Conservation (phyloP, 1,140 invertebrate genomes). For the Heliconius hermathena region DNA sequence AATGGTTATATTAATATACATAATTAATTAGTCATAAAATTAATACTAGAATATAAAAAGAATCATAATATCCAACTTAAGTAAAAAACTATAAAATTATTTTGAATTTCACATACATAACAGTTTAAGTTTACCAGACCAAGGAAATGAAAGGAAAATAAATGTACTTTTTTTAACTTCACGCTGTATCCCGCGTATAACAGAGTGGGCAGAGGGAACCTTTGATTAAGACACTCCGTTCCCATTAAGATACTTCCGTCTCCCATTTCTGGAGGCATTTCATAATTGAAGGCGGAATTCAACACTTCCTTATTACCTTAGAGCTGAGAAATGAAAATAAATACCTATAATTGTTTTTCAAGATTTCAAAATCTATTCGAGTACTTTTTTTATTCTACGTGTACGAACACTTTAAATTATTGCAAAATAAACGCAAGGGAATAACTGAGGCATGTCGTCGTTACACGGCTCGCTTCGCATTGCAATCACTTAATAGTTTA, state of each 20-base stretch:
- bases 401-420: background rate
- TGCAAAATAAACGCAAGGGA: background rate
- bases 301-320: no score
- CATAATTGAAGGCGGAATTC: no score
- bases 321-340: no score
- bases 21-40: background rate
- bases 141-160: no score
- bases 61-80: background rate
- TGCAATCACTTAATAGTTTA: slow-evolving; percentile 21
- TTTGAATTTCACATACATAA: background rate
- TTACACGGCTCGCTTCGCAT: slow-evolving; percentile 9
- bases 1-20: background rate
- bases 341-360: no score
- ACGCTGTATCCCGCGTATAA: no score
- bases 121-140: background rate
- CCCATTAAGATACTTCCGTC: no score
- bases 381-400: background rate
- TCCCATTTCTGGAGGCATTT: no score
- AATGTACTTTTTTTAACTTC: no score
- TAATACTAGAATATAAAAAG: background rate
- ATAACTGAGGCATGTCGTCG: slow-evolving; percentile 10
- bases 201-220: no score
- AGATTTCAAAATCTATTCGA: no score
- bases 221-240: no score
- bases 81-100: background rate